Base-by-base conservation (phyloP, 2,888 invertebrate species). In the Mongoloraphidia duomilia region DNA sequence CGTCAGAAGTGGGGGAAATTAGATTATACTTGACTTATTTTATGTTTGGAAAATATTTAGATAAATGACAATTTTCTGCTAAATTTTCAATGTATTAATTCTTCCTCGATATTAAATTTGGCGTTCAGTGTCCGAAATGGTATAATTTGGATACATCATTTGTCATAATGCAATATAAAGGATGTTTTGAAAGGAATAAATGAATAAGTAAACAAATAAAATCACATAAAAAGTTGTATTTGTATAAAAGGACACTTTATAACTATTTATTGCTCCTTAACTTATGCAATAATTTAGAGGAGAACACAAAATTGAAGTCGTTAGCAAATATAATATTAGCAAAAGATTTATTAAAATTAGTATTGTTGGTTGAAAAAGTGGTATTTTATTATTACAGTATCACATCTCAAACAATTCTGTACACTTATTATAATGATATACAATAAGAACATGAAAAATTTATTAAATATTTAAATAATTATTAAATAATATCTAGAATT, bases 231-330 rank as follows among this genome's bases (percentile, higher is more conserved):
- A 46, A 41, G 14, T 26, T 11, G 17, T 36, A 41, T 47, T 40
- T 36, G 35, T 47, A 47, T 46, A 47, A 47, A 47, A 47, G 47
- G 47, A 47, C 47, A 47, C 47, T 47, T 47, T 47, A 41, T 41
- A 41, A 47, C 41, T 33, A 40, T 34, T 17, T 35, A 47, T 26
- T 34, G 47, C 47, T 47, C 47, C 47, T 47, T 47, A 47, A 47
- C 47, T 36, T 41, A 35, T 47, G 47, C 47, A 47, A 47, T 34
- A 38, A 37, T 14, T 26, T 46, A 10, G n/a, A 37, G 36, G n/a
- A 17, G 10, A 14, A 38, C 38, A 46, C 46, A 37, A 42, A 14
- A 45, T 46, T 46, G 26, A 37, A 12, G 14, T 26, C 37, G 26
- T 46, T 26, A 11, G 17, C 38, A 36, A 10, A n/a, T 34, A 34